Base-by-base conservation (phyloP, 2,113 vertebrate genomes). In the Burhinus bistriatus region DNA sequence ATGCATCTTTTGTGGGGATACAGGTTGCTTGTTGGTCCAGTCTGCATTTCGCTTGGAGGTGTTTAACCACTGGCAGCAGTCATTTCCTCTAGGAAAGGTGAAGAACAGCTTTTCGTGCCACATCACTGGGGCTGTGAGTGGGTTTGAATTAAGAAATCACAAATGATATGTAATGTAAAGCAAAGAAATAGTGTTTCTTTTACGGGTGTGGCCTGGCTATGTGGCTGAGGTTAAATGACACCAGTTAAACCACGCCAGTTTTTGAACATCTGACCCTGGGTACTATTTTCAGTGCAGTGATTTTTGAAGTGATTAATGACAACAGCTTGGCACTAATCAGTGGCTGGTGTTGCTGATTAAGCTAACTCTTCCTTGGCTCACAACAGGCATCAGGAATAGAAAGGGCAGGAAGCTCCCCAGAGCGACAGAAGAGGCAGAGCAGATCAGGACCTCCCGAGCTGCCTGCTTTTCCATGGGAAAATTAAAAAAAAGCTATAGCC, bases 341-440 rank as follows among this genome's bases (percentile, higher is more conserved):
- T 40, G 58, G 77, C 89, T 95, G 36, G 51, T 85, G 82, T 82
- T 95, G 93, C 91, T 96, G 88, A 97, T 96, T 93, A 97, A 95
- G 87, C 81, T 78, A 93, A 94, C 81, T 90, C 94, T 66, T 95
- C 83, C 76, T 90, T 95, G 86, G 92, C 96, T 94, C 92, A 44
- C 77, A 94, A 72, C 89, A 88, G 78, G 71, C 75, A 70, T 47
- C 68, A 82, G 61, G 66, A 95, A 95, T 32, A 82, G 92, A 93
- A 95, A 85, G 83, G 94, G 91, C 90, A 88, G 88, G 78, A 82
- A 91, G 58, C 38, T 85, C 30, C 70, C 75, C 30, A 65, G 92
- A 85, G 29, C 4, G 6, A 55, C 32, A 64, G 57, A 85, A 77
- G 82, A 79, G 82, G 75, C 73, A 90, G 85, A 90, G 87, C 78